Base-by-base conservation (phyloP, 30 jellyfish, hydroid and myxozoan species). In the Nemopilema nomurai region DNA sequence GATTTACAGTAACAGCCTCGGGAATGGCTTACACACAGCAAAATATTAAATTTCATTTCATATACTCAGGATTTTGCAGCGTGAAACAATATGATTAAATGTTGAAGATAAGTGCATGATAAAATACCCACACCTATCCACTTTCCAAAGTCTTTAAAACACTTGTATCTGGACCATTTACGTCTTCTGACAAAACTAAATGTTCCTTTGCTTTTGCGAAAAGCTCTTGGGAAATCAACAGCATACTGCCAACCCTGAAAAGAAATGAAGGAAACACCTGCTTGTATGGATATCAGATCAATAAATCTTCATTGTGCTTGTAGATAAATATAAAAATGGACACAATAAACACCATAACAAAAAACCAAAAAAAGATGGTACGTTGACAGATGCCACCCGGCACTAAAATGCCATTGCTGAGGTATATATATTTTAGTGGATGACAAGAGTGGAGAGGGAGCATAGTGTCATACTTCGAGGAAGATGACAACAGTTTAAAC, bases 161-260 rank as follows among this genome's bases (percentile, higher is more conserved):
- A 32, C 63, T 75, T 90, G 84, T 83, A 83, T 32, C 98, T 85
- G 26, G 93, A 66, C 98, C 98, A 93, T 69, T 83, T 82, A 52
- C 96, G 62, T 30, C 98, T 51, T 79, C 97, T 79, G 16, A 88
- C 98, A 83, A 93, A 89, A 21, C 97, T 77, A 18, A 86, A 41
- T 41, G 71, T 82, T 16, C 96, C 96, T 52, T 72, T 76, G 25
- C 50, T 28, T n/a, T 71, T 79, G 67, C 85, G 57, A 76, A 23
- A 93, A 28, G 80, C 79, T 21, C 97, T 83, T 62, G 98, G 98
- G 72, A 93, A 93, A 80, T 93, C 98, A 64, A 93, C 32, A n/a
- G 98, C 98, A 89, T 93, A 93, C 72, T 93, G 96, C 98, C 98
- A 93, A 30, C 98, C 98, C 98, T 93, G 66, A 16, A n/a, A 80